Percentiles rank a stretch among this genome's conserved stretches.
Evolutionary conservation across 2,113 vertebrate species (phyloP).

Genomic region (Corythornis cristatus): DNA sequence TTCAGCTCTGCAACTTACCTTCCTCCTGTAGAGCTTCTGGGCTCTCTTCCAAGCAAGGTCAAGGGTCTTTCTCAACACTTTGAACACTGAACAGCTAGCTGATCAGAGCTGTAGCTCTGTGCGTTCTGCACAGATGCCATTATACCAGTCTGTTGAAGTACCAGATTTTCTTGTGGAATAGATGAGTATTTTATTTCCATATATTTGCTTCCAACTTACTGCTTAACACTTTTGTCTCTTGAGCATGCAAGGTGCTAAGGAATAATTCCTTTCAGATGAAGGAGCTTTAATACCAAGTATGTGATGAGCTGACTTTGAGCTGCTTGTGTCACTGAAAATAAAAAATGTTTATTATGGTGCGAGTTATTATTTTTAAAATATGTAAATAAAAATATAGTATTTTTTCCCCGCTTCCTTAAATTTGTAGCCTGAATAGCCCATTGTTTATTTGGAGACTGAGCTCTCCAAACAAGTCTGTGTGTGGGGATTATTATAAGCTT

Average conservation of each 20-base stretch:
- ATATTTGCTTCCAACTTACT: background rate
- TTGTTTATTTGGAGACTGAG: background rate
- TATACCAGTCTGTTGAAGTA: fast-evolving
- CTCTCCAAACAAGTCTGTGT: fast-evolving
- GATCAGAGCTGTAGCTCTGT: background rate
- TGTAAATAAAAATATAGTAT: background rate
- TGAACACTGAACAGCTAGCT: background rate
- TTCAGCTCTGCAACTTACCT: background rate
- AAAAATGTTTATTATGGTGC: background rate
- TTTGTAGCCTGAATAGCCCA: background rate
- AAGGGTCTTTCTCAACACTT: background rate
- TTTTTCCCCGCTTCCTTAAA: too few species aligned
- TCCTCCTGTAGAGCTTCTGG: background rate
- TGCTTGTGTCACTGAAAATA: background rate
- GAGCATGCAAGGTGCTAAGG: fast-evolving
- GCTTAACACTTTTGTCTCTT: background rate
- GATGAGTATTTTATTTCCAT: background rate
- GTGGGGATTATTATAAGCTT: background rate
- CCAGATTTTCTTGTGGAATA: background rate
- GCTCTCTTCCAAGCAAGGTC: fast-evolving
- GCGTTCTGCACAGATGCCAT: background rate
- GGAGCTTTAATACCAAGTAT: background rate
- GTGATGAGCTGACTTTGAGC: background rate
- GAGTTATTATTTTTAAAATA: background rate
- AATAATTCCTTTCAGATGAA: background rate